Evolutionary conservation across 37 sponge, comb jelly and placozoan genomes (phyloP).

Genomic region (Aphrocallistes beatrix): DNA sequence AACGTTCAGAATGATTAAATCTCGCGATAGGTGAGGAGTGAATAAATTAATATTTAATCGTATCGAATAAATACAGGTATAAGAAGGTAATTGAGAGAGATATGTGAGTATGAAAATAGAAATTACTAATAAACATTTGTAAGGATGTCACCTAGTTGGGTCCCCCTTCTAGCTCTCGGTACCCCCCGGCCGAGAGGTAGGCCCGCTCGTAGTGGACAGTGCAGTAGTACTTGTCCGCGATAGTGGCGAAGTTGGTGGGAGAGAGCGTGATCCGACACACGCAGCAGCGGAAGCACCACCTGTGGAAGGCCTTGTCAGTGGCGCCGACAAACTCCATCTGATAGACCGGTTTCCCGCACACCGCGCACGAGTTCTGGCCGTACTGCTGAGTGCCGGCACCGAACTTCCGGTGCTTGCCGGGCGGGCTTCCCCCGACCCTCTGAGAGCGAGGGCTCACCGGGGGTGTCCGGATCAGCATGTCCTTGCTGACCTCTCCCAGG

Average conservation of each 20-base stretch:
- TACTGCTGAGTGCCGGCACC: conserved; percentile 22
- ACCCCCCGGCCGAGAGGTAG: conserved; percentile 23
- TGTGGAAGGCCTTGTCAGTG: conserved; percentile 41
- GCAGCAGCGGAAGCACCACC: conserved; percentile 35
- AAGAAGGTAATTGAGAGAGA: background rate
- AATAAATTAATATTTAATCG: too few relatives aligned
- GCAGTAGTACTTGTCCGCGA: conserved; percentile 34
- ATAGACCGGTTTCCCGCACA: conserved; percentile 35
- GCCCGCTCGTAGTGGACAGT: conserved; percentile 30
- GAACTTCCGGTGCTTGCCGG: conserved; percentile 18
- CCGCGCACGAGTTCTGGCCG: conserved; percentile 25
- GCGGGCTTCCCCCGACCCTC: conserved; percentile 23
- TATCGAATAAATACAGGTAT: too few relatives aligned
- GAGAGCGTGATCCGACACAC: conserved; percentile 23
- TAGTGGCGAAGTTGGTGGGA: conserved; percentile 30
- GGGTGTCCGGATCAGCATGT: conserved; percentile 31
- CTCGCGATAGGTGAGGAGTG: too few relatives aligned
- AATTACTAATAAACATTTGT: background rate
- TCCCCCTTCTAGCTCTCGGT: background rate
- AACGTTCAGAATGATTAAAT: too few relatives aligned
- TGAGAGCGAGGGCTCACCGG: conserved; percentile 5
- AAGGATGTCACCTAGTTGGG: background rate
- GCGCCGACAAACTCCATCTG: conserved; percentile 43
- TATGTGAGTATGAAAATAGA: background rate
- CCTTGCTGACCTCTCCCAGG: conserved; percentile 26